Percentiles rank a stretch among this genome's conserved stretches.
Evolutionary conservation across 2,797 vertebrate genomes (phyloP).

Genomic region (Epinephelus awoara): DNA sequence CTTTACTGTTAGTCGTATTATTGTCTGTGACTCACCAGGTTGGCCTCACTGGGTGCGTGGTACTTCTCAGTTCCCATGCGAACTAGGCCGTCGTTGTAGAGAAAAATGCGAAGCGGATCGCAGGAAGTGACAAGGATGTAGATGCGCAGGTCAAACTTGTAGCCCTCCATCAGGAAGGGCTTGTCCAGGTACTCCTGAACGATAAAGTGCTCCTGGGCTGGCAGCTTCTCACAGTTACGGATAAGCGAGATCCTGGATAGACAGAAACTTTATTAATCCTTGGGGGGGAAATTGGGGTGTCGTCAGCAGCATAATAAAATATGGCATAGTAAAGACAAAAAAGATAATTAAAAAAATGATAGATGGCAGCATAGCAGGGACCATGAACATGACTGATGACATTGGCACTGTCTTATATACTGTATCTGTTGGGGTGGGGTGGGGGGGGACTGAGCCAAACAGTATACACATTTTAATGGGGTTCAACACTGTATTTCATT

Average conservation of each 20-base stretch:
- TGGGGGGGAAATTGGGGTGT: constrained; percentile 71
- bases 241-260: constrained; percentile 95
- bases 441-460: constrained; percentile 57
- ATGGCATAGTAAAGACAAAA: constrained; percentile 76
- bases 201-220: constrained; percentile 97
- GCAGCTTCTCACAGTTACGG: constrained; percentile 97
- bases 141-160: constrained; percentile 98
- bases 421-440: constrained; percentile 53
- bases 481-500: constrained; percentile 60
- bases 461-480: constrained; percentile 62
- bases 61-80: constrained; percentile 99
- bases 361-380: constrained; percentile 68
- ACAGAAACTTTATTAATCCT: constrained; percentile 83
- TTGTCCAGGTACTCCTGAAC: constrained; percentile 99
- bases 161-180: constrained; percentile 98
- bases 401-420: constrained; percentile 60
- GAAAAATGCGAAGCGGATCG: constrained; percentile 96
- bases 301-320: constrained; percentile 74
- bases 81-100: constrained; percentile 98
- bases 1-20: not conserved
- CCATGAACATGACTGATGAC: constrained; percentile 77
- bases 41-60: constrained; percentile 94
- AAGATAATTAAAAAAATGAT: constrained; percentile 83
- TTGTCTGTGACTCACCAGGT: constrained; percentile 90
- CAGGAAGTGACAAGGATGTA: constrained; percentile 98